A percentile compares a stretch with the other conserved stretches of the same genome.
Evolutionary conservation across 2,888 invertebrate genomes (phyloP).

Genomic region (Blomia tropicalis): DNA sequence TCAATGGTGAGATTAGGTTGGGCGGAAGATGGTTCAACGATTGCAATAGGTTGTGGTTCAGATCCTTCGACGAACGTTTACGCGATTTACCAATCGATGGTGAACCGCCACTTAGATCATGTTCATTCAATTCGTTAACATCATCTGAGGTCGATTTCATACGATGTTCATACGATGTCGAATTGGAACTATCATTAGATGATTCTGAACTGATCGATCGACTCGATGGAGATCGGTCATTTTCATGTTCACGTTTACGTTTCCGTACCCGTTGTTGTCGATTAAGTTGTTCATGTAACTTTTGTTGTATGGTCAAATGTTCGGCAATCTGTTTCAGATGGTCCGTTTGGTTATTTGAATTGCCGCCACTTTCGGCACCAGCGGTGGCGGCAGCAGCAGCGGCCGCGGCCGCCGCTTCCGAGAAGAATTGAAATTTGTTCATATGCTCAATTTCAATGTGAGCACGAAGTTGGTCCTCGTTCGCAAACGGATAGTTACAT

Average conservation of each 20-base stretch:
- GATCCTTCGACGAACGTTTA: background rate
- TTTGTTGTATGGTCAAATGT: background rate
- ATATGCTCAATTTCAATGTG: constrained; percentile 37
- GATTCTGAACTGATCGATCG: background rate
- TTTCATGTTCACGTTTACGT: background rate
- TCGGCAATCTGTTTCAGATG: background rate
- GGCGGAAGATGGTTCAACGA: background rate
- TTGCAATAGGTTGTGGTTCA: background rate
- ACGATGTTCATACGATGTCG: constrained; percentile 25
- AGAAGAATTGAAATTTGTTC: constrained; percentile 27
- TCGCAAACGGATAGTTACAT: constrained; percentile 39
- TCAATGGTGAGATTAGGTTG: background rate
- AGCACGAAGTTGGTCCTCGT: constrained; percentile 44
- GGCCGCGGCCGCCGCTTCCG: background rate
- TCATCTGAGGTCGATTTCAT: constrained; percentile 8
- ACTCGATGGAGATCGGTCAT: background rate
- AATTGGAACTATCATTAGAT: constrained; percentile 5
- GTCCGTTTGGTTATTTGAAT: background rate
- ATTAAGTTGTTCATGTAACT: background rate
- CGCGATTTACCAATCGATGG: background rate
- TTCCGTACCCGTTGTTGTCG: background rate
- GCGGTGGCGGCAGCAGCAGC: background rate
- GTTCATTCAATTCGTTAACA: no score
- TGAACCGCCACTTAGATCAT: background rate
- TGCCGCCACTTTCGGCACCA: no score